Conservation (phyloP, 2,888 invertebrate species). For the Spicauda simplicius region DNA sequence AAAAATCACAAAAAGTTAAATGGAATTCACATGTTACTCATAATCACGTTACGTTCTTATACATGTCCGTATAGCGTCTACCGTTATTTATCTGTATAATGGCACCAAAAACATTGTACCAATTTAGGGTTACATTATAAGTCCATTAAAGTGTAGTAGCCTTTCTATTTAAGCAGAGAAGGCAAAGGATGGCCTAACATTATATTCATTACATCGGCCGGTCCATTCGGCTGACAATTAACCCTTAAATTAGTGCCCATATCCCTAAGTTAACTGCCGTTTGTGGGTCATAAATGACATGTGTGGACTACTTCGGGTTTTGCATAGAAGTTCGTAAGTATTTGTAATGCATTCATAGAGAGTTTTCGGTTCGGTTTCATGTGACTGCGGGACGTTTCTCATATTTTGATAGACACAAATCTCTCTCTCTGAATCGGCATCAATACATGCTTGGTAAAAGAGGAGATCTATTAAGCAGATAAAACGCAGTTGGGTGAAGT, state of each 20-base stretch:
- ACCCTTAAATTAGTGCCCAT: constrained; percentile 70
- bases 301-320: constrained; percentile 42
- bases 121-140: constrained; percentile 29
- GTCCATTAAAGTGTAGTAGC: constrained; percentile 25
- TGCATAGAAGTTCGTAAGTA: constrained; percentile 11
- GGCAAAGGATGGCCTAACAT: constrained; percentile 48
- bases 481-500: no score
- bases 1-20: background rate
- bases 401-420: background rate
- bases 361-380: background rate
- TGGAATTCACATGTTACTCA: background rate
- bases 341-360: constrained; percentile 8
- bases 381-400: background rate
- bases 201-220: constrained; percentile 75
- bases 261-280: constrained; percentile 68
- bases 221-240: constrained; percentile 67
- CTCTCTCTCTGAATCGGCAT: no score
- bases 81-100: background rate
- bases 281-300: constrained; percentile 68
- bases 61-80: background rate
- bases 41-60: background rate
- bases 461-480: no score
- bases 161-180: constrained; percentile 29
- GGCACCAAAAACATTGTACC: background rate
- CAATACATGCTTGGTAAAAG: no score